phyloP scores from a whole-genome alignment of 2,888 invertebrate species.

The Papilio elwesi region DNA sequence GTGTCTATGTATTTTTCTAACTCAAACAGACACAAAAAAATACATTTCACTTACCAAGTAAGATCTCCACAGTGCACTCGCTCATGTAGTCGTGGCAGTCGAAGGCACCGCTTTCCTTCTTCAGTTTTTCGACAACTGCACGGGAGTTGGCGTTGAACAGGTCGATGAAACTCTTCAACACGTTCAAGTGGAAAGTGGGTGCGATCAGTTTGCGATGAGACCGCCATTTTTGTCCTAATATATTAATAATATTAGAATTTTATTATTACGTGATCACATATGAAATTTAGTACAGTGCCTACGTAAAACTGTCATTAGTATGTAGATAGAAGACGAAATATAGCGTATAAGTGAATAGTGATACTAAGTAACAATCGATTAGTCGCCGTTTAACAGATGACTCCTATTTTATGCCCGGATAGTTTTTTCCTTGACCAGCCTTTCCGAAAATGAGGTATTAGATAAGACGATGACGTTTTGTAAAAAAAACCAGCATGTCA shows the following conservation, averaged over 20 bases:
- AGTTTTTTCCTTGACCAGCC: too few species aligned
- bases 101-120: slow-evolving; percentile 88
- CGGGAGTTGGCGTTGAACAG: slow-evolving; percentile 93
- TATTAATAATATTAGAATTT: slow-evolving; percentile 27
- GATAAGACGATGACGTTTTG: too few species aligned
- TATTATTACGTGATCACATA: background rate
- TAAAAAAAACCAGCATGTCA: too few species aligned
- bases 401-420: too few species aligned
- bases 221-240: slow-evolving; percentile 91
- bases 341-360: too few species aligned
- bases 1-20: too few species aligned
- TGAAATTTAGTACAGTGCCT: too few species aligned
- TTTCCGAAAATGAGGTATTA: too few species aligned
- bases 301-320: too few species aligned
- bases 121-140: slow-evolving; percentile 88
- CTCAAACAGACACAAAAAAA: background rate
- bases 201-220: slow-evolving; percentile 93
- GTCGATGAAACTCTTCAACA: slow-evolving; percentile 93
- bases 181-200: slow-evolving; percentile 94
- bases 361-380: too few species aligned
- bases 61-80: slow-evolving; percentile 92
- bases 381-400: too few species aligned
- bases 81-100: slow-evolving; percentile 94
- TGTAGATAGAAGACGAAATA: too few species aligned
- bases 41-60: slow-evolving; percentile 84